Conservation (phyloP, 2,113 vertebrate genomes). For the Cyprinodon brontotheroides region DNA sequence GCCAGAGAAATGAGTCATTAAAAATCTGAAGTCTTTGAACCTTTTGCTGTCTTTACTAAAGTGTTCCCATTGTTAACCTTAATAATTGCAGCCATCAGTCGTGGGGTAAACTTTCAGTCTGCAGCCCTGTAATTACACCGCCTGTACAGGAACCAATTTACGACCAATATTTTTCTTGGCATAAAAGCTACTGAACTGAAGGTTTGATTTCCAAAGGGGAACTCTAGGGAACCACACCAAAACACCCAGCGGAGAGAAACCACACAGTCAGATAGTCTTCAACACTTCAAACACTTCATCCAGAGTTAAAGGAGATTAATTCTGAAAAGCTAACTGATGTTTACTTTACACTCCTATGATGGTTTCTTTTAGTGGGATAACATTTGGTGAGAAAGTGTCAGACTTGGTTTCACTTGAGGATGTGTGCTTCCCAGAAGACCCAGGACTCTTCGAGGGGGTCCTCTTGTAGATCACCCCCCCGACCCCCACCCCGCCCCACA, state of each 20-base stretch:
- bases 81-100: slow-evolving; percentile 67
- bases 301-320: slow-evolving; percentile 58
- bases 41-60: slow-evolving; percentile 26
- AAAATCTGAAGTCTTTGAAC: slow-evolving; percentile 45
- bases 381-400: slow-evolving; percentile 73
- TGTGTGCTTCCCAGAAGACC: slow-evolving; percentile 49
- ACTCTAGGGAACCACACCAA: slow-evolving; percentile 70
- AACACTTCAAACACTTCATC: slow-evolving; percentile 70
- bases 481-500: not conserved
- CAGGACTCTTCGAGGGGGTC: slow-evolving; percentile 57
- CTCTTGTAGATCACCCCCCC: slow-evolving; percentile 28
- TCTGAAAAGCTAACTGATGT: slow-evolving; percentile 66
- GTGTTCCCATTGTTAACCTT: slow-evolving; percentile 67
- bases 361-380: slow-evolving; percentile 65
- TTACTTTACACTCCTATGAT: slow-evolving; percentile 63
- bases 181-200: slow-evolving; percentile 63
- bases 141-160: slow-evolving; percentile 70
- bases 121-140: slow-evolving; percentile 69
- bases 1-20: slow-evolving; percentile 25
- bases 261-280: slow-evolving; percentile 55
- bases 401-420: slow-evolving; percentile 59
- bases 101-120: slow-evolving; percentile 47
- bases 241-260: slow-evolving; percentile 70
- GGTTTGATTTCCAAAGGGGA: slow-evolving; percentile 69
- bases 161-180: slow-evolving; percentile 74